A percentile compares a stretch with the other conserved stretches of the same genome.
Conservation (phyloP, 2,888 invertebrate species). For the Dicroscelio sp. region DNA sequence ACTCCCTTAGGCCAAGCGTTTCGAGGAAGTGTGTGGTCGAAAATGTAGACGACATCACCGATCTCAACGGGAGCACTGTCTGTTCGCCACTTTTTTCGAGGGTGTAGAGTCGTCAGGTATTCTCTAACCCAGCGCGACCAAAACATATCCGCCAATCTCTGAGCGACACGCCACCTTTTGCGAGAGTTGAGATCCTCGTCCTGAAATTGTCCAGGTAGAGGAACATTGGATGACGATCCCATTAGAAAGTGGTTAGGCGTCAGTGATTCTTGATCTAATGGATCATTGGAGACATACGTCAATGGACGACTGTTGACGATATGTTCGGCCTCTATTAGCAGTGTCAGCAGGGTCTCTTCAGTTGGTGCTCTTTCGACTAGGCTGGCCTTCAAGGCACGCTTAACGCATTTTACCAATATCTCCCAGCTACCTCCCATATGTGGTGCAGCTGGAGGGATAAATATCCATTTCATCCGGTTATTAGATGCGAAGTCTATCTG, state of each 20-base stretch:
- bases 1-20: constrained; percentile 58
- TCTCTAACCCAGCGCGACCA: constrained; percentile 88
- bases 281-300: constrained; percentile 84
- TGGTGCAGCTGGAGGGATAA: constrained; percentile 19
- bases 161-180: constrained; percentile 66
- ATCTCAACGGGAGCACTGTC: neutral
- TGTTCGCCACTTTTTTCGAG: constrained; percentile 69
- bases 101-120: constrained; percentile 81
- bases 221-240: constrained; percentile 65
- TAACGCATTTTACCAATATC: constrained; percentile 36
- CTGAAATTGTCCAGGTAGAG: too few relatives aligned
- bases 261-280: constrained; percentile 73
- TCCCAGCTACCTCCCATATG: constrained; percentile 67
- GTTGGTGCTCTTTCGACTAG: constrained; percentile 74
- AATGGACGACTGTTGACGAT: constrained; percentile 83
- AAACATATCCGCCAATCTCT: constrained; percentile 72
- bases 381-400: constrained; percentile 70
- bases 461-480: neutral
- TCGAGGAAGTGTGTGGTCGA: constrained; percentile 21
- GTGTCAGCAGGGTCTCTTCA: constrained; percentile 81
- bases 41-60: constrained; percentile 52
- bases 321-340: constrained; percentile 78
- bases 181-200: too few relatives aligned
- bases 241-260: constrained; percentile 79
- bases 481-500: too few relatives aligned